These are phyloP conservation scores for Cheilosia pagana DNA, from an alignment of 2,888 invertebrate genomes.

Conservation along the genomic window DNA sequence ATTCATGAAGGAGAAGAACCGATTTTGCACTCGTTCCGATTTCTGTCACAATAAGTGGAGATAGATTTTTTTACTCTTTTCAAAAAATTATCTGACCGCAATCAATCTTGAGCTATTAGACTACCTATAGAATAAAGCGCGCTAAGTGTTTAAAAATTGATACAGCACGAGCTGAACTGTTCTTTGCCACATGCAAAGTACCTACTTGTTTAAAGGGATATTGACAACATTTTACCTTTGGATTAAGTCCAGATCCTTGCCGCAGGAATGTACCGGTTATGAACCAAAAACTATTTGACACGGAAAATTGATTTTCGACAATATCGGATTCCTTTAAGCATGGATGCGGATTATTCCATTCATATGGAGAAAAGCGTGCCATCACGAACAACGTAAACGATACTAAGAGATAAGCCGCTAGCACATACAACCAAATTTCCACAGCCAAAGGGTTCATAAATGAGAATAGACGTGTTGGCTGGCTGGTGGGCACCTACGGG, in stretches of 20 bases:
- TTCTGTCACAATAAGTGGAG: slow-evolving; percentile 77
- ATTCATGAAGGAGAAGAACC: slow-evolving; percentile 92
- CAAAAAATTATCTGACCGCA: neutral
- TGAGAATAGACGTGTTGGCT: slow-evolving; percentile 94
- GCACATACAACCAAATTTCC: slow-evolving; percentile 98
- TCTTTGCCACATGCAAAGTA: neutral
- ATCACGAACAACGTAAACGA: slow-evolving; percentile 97
- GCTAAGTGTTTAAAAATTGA: slow-evolving; percentile 3
- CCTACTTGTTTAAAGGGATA: neutral
- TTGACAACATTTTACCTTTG: slow-evolving; percentile 86
- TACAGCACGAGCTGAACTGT: neutral
- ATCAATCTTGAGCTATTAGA: neutral
- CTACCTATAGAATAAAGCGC: slow-evolving; percentile 3
- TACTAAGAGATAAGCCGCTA: slow-evolving; percentile 96
- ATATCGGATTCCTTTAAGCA: slow-evolving; percentile 92
- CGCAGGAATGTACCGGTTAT: slow-evolving; percentile 94
- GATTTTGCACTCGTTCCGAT: slow-evolving; percentile 87
- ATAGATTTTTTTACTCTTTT: neutral
- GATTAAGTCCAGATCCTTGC: slow-evolving; percentile 93
- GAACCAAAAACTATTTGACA: slow-evolving; percentile 97
- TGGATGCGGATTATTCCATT: slow-evolving; percentile 94
- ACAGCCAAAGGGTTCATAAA: slow-evolving; percentile 98
- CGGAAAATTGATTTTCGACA: slow-evolving; percentile 97
- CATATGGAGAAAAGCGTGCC: slow-evolving; percentile 98
- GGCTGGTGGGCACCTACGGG: slow-evolving; percentile 92